These are phyloP conservation scores for Drosophila atripex DNA, from an alignment of 2,888 invertebrate species.

Conservation along the genomic window DNA sequence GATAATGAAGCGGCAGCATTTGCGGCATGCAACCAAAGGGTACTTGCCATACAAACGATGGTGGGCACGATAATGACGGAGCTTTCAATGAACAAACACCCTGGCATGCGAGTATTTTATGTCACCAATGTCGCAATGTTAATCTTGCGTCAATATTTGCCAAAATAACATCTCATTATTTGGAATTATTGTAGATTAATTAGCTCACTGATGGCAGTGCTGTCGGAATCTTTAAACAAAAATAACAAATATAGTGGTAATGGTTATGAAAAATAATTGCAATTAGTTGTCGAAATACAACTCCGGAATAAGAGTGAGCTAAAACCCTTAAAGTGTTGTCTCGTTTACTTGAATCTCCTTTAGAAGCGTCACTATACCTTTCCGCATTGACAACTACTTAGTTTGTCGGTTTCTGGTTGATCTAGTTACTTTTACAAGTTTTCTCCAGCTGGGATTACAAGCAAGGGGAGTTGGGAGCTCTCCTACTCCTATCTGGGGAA, in stretches of 20 bases:
- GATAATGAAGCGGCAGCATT: slow-evolving; percentile 67
- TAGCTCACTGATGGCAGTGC: slow-evolving; percentile 58
- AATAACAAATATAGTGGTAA: neutral
- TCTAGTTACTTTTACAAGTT: slow-evolving; percentile 73
- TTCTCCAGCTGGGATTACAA: slow-evolving; percentile 64
- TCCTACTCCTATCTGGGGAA: slow-evolving; percentile 59
- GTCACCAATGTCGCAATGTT: slow-evolving; percentile 55
- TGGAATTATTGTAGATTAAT: slow-evolving; percentile 69
- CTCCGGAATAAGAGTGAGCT: too few species aligned
- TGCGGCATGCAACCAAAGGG: slow-evolving; percentile 55
- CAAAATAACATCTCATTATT: slow-evolving; percentile 73
- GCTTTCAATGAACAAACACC: slow-evolving; percentile 61
- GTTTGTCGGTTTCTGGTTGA: slow-evolving; percentile 56
- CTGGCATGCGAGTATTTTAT: slow-evolving; percentile 8
- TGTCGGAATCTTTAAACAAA: slow-evolving; percentile 46
- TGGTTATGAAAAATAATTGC: neutral
- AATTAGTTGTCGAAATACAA: too few species aligned
- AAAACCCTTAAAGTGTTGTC: too few species aligned
- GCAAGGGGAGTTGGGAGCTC: slow-evolving; percentile 43
- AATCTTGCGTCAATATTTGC: slow-evolving; percentile 52
- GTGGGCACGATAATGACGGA: slow-evolving; percentile 76
- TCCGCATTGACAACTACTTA: slow-evolving; percentile 41
- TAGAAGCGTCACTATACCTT: neutral
- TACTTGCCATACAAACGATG: slow-evolving; percentile 73
- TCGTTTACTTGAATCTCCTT: neutral